Base-by-base conservation (phyloP, 2,888 invertebrate species). In the Stratiomys singularior region DNA sequence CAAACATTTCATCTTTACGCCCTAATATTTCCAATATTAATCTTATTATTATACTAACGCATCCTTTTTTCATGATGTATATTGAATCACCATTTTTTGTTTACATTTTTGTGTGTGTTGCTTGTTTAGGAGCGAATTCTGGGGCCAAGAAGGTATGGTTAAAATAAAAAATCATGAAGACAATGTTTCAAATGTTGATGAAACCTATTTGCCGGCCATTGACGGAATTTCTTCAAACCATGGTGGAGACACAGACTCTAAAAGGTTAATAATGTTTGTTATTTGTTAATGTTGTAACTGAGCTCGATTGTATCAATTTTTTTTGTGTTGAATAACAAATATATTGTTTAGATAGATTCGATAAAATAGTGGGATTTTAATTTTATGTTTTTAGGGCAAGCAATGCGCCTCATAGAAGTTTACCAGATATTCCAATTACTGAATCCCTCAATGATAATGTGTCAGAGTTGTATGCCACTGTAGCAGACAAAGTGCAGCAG, bases 391-490 rank as follows among this genome's bases (percentile, higher is more conserved):
- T 9, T 80, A 88, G 88, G 81, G 85, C 88, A 7, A 85, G 87
- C 76, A 87, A 86, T 52, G 87, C 89, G 28, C 92, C 81, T 1
- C 93, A 94, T 83, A 89, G 95, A 82, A 95, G 96, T 87, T 89
- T 96, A 80, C 96, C 96, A 28, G 96, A 96, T 85, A 94, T 96
- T 83, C 94, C 95, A 9, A 91, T 93, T 30, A 92, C 92, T 46
- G 91, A 92, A 82, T 89, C 89, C 80, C 90, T 90, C 82, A 92
- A 92, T 1, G 95, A 96, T 86, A 94, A 94, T 67, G 92, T 92
- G 9, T 96, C 95, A 0, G 96, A 95, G 84, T 89, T 95, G 80
- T 96, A 96, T 85, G 96, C 95, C 47, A 96, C 95, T 5, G 94
- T 96, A 18, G 92, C 92, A 71, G 90, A 90, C 81, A 89, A 90